Percentiles rank a stretch among this genome's conserved stretches.
Conservation (phyloP, 2,113 vertebrate species). For the Lepidiolamprologus cunningtoni region DNA sequence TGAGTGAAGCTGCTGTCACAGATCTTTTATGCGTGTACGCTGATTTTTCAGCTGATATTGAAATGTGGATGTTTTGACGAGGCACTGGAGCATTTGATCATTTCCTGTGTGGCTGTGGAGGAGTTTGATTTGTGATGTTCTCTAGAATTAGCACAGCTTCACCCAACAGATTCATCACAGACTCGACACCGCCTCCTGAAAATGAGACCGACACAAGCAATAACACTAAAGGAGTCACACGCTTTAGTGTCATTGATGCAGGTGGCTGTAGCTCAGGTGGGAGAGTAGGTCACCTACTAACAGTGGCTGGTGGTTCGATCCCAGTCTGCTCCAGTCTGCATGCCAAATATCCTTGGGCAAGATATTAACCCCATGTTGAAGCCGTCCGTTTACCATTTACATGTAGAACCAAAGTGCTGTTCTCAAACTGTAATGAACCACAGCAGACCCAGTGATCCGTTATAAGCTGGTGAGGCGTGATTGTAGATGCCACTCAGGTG, state of each 20-base stretch:
- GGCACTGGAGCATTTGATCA: not conserved
- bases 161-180: not conserved
- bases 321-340: not conserved
- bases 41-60: not conserved
- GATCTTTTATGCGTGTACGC: not conserved
- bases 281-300: not conserved
- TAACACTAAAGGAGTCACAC: not conserved
- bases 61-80: not conserved
- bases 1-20: not conserved
- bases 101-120: not conserved
- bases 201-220: not conserved
- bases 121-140: not conserved
- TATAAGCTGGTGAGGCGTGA: not conserved
- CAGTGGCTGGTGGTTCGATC: not conserved
- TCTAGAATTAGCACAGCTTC: not conserved
- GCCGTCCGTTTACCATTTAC: not conserved
- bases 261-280: not conserved
- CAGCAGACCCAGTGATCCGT: not conserved
- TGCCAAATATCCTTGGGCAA: not conserved
- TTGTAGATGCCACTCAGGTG: not conserved
- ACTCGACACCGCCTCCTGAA: not conserved
- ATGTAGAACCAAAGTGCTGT: not conserved
- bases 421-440: not conserved
- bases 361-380: not conserved
- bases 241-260: not conserved